Evolutionary conservation across 1,140 invertebrate genomes (phyloP), one percentile per base, ranked within the genome.

Genomic region (Wiebesia pumilae): DNA sequence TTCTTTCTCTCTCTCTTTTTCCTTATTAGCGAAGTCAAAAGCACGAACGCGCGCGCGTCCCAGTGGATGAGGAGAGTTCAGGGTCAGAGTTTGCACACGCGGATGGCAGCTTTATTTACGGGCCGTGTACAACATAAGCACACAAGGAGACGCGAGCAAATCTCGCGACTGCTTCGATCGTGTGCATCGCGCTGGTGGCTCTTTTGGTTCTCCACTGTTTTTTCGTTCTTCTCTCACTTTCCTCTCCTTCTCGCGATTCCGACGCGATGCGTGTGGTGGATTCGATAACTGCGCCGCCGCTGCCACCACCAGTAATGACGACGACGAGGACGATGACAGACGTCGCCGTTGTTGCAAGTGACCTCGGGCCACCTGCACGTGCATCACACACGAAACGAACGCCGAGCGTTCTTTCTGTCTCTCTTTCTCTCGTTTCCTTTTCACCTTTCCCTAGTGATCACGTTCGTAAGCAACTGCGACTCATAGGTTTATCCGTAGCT

Each of bases 31-130:
- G 54, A 47, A 33, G 16, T 19, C n/a, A 47, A 7, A 43, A 19
- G 0, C 81, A 62, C 71, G 81, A 86, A 27, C 79, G 75, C 54
- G 79, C 80, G 83, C 47, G 54, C 54, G 19, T 16, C 24, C n/a
- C 43, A 83, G 71, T 38, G 65, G 62, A 40, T 24, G 35, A 19
- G 62, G 38, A 40, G 65, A 88, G 90, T 90, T 90, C 90, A 90
- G 88, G 90, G 90, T 90, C 90, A 90, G 88, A 90, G 90, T 90
- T 90, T 89, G 88, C 87, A 87, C 84, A 85, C 86, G 51, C 27
- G 84, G 87, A n/a, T 62, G 30, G 33, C 6, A 16, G 33, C 67
- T 35, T 24, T 71, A 71, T 71, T 82, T 82, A 71, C 14, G 35
- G 10, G 35, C 14, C 35, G 16, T 16, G 69, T 21, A 40, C 35